Conservation (phyloP, 2,888 invertebrate genomes). For the Oligia strigilis region DNA sequence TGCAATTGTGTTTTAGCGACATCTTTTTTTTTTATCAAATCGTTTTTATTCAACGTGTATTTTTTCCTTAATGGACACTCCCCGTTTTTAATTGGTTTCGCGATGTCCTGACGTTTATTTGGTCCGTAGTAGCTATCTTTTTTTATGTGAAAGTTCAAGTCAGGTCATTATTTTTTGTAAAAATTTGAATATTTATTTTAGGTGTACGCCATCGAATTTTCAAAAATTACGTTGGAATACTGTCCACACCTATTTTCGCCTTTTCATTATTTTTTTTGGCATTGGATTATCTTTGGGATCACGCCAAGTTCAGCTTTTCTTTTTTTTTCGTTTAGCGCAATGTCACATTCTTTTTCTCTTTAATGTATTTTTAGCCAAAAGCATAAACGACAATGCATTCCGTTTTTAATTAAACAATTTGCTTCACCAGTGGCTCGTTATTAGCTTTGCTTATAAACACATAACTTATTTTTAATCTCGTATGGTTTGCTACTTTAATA, state of each 20-base stretch:
- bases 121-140: background rate
- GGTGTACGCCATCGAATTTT: background rate
- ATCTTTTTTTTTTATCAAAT: constrained; percentile 21
- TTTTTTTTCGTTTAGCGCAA: constrained; percentile 5
- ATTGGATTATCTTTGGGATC: constrained; percentile 28
- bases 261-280: constrained; percentile 5
- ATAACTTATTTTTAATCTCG: background rate
- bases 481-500: constrained; percentile 14
- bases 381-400: background rate
- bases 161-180: background rate
- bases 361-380: background rate
- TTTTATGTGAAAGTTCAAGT: background rate
- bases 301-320: constrained; percentile 35
- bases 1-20: background rate
- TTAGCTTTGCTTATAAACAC: background rate
- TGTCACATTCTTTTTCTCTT: constrained; percentile 21
- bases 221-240: background rate
- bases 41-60: constrained; percentile 36
- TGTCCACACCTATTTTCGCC: background rate
- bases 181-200: background rate
- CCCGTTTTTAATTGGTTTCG: constrained; percentile 39
- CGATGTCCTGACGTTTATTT: constrained; percentile 37
- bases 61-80: constrained; percentile 7
- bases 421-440: background rate
- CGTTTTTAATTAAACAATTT: constrained; percentile 24